Evolutionary conservation across 2,888 invertebrate species (phyloP), one percentile per base, ranked within the genome.

Genomic region (Eurytoma californica): DNA sequence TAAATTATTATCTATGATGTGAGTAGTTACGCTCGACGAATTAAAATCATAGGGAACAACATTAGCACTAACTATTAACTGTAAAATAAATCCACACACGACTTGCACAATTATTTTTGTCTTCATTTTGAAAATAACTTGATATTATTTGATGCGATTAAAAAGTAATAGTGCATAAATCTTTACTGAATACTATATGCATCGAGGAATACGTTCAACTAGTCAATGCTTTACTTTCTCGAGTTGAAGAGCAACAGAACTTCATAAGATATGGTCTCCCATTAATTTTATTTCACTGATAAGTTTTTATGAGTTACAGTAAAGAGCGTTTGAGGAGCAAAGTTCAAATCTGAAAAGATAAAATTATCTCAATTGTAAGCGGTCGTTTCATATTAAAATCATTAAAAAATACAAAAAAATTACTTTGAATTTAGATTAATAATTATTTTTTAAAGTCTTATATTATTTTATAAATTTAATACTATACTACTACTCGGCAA

Each of bases 391-490:
- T 7, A 5, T 16, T 51, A 53, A 53, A 53, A n/a, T 53, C 4
- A 14, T 53, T 53, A 53, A 13, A n/a, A 4, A 53, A n/a, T 14
- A 3, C 4, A 14, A 53, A 14, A n/a, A 53, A 53, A n/a, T n/a
- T 53, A 53, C 13, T n/a, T 4, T 53, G 1, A 53, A 18, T 20
- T 39, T 14, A 3, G 0, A 69, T 7, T 3, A 57, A 30, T 20
- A 0, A 57, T 7, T 12, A 39, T n/a, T 28, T 60, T 16, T n/a
- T 3, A 16, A n/a, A 1, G 16, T 30, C 39, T 55, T 18, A 7
- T 47, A n/a, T 49, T 20, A 12, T 53, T 7, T 77, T 58, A 70
- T 49, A 67, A 67, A 61, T 72, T 30, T 51, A 79, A 14, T 28
- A 67, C 30, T 20, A 70, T 2, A 58, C 24, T 20, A 60, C 3